Base-by-base conservation (phyloP, 37 sponge, comb jelly and placozoan species). In the Crambe crambe region DNA sequence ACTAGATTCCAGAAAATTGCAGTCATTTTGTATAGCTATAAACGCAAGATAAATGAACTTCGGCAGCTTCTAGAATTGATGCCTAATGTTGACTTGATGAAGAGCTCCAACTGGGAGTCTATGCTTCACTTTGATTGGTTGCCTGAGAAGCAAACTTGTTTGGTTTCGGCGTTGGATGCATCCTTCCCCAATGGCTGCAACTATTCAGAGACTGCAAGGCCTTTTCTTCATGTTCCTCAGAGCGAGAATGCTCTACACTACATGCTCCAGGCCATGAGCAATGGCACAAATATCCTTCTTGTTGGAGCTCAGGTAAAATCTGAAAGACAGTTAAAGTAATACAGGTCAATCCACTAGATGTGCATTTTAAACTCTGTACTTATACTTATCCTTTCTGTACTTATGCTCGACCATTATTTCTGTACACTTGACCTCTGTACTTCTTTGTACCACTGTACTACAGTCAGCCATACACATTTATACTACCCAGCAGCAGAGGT, bases 91-190 rank as follows among this genome's bases (percentile, higher is more conserved):
- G 54, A 54, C 35, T 4, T 72, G 21, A 63, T 44, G 34, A 72
- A 68, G 4, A 78, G 80, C 5, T 81, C 81, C 44, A 32, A 29
- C 5, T 81, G 82, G 82, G 58, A 76, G 64, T 56, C 70, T 1
- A 44, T 63, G 62, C 82, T 76, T 5, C 88, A 76, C 44, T 81
- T 36, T 37, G 44, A 41, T 29, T 78, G 79, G 80, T 78, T 66
- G 2, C 15, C 37, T 26, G 22, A 68, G 40, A 68, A 76, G 42
- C 61, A 68, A 31, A 23, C 47, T 0, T 71, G 68, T 62, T 0
- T 21, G 18, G 25, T 89, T 3, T 37, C 74, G 21, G n/a, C 59
- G 3, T 71, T 90, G 41, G 72, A 56, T 6, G 54, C 76, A 21
- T 39, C 39, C 18, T 26, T 90, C 34, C 5, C 56, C 21, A 80